These are phyloP conservation scores for Phengaris alcon DNA, from an alignment of 2,888 invertebrate species.

Conservation along the genomic window DNA sequence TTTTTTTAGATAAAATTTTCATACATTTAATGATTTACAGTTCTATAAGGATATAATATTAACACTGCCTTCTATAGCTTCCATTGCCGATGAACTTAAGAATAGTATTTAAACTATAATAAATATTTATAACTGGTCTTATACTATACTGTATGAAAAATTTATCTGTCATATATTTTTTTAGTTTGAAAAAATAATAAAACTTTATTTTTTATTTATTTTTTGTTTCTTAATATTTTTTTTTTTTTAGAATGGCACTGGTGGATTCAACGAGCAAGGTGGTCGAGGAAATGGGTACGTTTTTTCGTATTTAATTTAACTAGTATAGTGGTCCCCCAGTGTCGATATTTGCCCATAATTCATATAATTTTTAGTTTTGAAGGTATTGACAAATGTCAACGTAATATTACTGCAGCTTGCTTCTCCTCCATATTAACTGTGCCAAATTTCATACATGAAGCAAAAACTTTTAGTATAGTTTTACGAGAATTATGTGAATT, in stretches of 20 bases:
- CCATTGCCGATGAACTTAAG: constrained; percentile 19
- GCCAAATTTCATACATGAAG: too few species aligned
- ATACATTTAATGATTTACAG: constrained; percentile 30
- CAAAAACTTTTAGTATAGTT: too few species aligned
- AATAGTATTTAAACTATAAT: background rate
- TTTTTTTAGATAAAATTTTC: constrained; percentile 36
- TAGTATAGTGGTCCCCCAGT: too few species aligned
- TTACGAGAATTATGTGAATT: too few species aligned
- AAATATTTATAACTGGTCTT: constrained; percentile 15
- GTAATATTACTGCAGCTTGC: too few species aligned
- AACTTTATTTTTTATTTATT: constrained; percentile 54
- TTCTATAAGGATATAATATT: constrained; percentile 12
- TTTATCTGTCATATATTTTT: constrained; percentile 45
- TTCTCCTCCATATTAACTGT: too few species aligned
- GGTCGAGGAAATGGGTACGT: constrained; percentile 91
- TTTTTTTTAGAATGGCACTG: constrained; percentile 92
- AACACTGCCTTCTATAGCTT: constrained; percentile 30
- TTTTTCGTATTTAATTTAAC: background rate
- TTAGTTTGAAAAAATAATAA: constrained; percentile 56
- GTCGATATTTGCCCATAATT: too few species aligned
- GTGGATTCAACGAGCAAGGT: constrained; percentile 86
- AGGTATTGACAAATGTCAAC: too few species aligned
- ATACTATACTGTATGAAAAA: constrained; percentile 40
- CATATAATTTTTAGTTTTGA: too few species aligned
- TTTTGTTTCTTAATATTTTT: constrained; percentile 59